phyloP scores from a whole-genome alignment of 2,113 vertebrate genomes.

The Epinephelus lanceolatus region DNA sequence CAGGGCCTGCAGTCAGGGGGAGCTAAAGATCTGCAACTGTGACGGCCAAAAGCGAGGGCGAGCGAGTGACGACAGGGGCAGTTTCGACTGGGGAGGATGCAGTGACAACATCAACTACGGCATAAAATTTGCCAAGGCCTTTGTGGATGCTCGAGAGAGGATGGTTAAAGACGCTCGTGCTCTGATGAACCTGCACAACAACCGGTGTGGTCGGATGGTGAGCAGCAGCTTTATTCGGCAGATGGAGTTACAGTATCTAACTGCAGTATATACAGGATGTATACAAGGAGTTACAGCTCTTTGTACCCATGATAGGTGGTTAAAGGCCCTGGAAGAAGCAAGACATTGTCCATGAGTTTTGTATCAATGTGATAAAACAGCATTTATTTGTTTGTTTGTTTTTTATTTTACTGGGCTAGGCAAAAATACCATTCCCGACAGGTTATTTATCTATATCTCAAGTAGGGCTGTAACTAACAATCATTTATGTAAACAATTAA shows the following conservation, averaged over 20 bases:
- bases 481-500: too few relatives aligned
- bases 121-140: constrained; percentile 95
- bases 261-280: too few relatives aligned
- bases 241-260: neutral
- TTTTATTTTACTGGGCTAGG: neutral
- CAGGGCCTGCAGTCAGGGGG: constrained; percentile 96
- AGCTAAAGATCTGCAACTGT: constrained; percentile 94
- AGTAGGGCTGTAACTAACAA: neutral
- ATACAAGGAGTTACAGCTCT: too few relatives aligned
- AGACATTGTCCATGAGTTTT: neutral
- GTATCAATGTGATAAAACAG: neutral
- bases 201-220: constrained; percentile 97
- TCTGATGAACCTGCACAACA: constrained; percentile 98
- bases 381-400: neutral
- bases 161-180: constrained; percentile 95
- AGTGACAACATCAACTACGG: constrained; percentile 98
- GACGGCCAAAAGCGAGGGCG: constrained; percentile 91
- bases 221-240: constrained; percentile 68
- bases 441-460: neutral
- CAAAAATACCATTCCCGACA: neutral
- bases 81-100: constrained; percentile 98
- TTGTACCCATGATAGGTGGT: too few relatives aligned
- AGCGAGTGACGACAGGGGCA: constrained; percentile 89
- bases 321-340: too few relatives aligned
- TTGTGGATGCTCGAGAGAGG: constrained; percentile 96